Conservation (phyloP, 2,888 invertebrate genomes). For the Apamea anceps region DNA sequence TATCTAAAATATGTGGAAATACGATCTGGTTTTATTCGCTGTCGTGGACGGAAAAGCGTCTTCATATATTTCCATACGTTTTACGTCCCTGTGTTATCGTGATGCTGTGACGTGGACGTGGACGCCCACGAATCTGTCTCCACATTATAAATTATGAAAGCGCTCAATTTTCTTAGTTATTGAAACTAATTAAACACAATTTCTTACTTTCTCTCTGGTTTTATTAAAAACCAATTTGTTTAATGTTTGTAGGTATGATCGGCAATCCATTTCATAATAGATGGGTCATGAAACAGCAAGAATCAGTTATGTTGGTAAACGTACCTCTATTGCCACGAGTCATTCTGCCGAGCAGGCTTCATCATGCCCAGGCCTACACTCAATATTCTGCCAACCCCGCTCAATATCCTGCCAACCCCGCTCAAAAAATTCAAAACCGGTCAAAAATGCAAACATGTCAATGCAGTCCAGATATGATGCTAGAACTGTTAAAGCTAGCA, state of each 20-base stretch:
- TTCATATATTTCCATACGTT: neutral
- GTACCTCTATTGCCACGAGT: neutral
- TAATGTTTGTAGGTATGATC: constrained; percentile 31
- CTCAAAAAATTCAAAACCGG: constrained; percentile 37
- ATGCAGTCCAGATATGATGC: constrained; percentile 61
- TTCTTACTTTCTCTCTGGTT: neutral
- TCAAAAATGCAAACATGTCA: constrained; percentile 29
- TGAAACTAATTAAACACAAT: no score
- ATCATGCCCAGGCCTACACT: neutral
- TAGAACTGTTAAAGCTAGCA: constrained; percentile 46
- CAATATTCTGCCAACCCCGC: neutral
- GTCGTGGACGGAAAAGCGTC: neutral
- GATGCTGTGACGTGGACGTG: neutral
- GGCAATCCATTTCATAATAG: neutral
- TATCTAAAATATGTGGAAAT: neutral
- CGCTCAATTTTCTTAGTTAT: no score
- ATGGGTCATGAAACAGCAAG: neutral
- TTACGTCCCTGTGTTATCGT: neutral
- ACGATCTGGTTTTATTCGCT: neutral
- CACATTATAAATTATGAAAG: neutral
- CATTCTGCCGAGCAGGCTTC: neutral
- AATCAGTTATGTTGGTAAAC: constrained; percentile 1
- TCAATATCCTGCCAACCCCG: no score
- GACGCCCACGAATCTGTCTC: no score
- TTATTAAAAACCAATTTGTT: neutral